Evolutionary conservation across 2,797 vertebrate species (phyloP), one percentile per base, ranked within the genome.

Genomic region (Mormyrops attenuatus): DNA sequence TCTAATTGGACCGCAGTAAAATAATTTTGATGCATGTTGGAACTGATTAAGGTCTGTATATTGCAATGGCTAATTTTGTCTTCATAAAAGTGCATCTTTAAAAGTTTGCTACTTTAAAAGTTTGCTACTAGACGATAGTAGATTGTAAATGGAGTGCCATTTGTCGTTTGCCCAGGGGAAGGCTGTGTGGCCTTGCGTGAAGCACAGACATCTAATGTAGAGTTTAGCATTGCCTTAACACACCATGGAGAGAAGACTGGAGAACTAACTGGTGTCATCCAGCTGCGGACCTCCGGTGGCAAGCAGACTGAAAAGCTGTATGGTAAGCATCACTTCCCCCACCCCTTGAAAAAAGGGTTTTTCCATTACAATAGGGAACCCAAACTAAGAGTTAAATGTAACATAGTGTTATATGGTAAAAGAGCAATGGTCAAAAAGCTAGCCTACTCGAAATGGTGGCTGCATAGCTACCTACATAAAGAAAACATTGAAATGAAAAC

Each of bases 301-400:
- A 99, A 98, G 89, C 97, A 96, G 93, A 96, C 98, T 3, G 98
- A 99, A 94, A 99, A 98, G 90, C 93, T 99, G 38, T 99, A 99
- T 0, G 99, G 99, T 99, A 94, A 97, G 96, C 34, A 47, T 69
- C 38, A 44, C n/a, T 50, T 44, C 53, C 34, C 30, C 22, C 5
- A 20, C 49, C 44, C 34, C 22, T 26, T 47, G 47, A 57, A 15
- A 41, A 6, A 69, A 3, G 84, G 34, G 47, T 20, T 80, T 80
- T 80, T 77, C 38, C 38, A 80, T 80, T 17, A 80, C 73, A 80
- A 80, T 80, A 80, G n/a, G 17, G 17, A 44, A 80, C 15, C 38
- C 38, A 80, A 60, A 80, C 73, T n/a, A 41, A 41, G 34, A 77
- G 73, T 17, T 44, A 17, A 80, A 41, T 77, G 15, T 41, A 38